Evolutionary conservation across 2,113 vertebrate genomes (phyloP).

Genomic region (Zingel zingel): DNA sequence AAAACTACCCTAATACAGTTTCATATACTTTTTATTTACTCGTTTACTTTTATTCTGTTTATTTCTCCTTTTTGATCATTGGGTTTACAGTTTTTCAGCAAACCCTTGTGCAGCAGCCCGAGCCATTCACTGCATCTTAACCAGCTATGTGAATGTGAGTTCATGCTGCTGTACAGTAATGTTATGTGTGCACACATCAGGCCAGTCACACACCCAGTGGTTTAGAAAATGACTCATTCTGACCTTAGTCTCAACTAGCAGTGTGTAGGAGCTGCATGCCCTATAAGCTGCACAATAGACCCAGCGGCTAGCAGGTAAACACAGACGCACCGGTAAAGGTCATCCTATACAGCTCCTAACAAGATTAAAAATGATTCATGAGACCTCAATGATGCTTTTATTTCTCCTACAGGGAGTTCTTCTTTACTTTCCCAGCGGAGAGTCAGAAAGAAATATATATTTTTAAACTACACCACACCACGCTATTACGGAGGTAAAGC

Average conservation of each 20-base stretch:
- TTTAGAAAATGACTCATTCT: conserved; percentile 72
- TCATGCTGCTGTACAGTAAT: conserved; percentile 31
- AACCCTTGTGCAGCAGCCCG: neutral
- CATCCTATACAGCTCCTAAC: conserved; percentile 79
- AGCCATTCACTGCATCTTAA: conserved; percentile 2
- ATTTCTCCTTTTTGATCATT: conserved; percentile 1
- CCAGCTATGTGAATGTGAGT: neutral
- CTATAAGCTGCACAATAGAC: conserved; percentile 76
- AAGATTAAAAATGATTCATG: conserved; percentile 84
- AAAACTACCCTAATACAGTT: neutral
- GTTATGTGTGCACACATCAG: conserved; percentile 19
- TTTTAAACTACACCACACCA: conserved; percentile 18
- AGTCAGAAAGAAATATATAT: neutral
- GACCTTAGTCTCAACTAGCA: conserved; percentile 69
- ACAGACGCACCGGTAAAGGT: conserved; percentile 79
- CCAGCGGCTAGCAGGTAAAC: conserved; percentile 75
- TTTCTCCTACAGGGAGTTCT: conserved; percentile 61
- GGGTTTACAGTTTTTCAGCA: neutral
- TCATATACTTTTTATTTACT: neutral
- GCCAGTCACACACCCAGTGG: conserved; percentile 60
- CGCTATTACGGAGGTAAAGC: conserved; percentile 39
- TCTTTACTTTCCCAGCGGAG: conserved; percentile 17
- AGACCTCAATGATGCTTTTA: conserved; percentile 63
- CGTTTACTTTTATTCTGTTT: neutral
- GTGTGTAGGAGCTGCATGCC: conserved; percentile 57